These are phyloP conservation scores for Anoplopoma fimbria DNA, from an alignment of 2,113 vertebrate genomes.

Conservation along the genomic window DNA sequence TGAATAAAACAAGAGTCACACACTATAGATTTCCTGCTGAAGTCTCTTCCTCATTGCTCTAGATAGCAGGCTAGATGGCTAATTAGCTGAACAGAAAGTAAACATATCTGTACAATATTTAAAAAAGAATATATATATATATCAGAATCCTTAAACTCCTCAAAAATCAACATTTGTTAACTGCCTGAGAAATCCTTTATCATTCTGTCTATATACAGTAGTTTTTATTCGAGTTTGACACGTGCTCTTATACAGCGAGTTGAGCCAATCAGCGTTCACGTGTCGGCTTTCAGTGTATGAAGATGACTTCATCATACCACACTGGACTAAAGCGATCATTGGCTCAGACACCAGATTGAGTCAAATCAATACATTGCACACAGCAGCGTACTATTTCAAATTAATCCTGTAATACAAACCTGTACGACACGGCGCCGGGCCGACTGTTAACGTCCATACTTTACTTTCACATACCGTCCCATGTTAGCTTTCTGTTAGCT, in stretches of 20 bases:
- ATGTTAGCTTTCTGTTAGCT: conserved; percentile 5
- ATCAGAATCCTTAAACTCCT: neutral
- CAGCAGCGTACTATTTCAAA: neutral
- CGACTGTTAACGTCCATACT: neutral
- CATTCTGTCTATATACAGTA: neutral
- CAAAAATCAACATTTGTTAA: too few species aligned
- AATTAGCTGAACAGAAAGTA: neutral
- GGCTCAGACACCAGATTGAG: neutral
- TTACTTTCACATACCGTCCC: neutral
- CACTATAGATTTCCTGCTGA: neutral
- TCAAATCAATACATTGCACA: neutral
- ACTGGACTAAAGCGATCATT: neutral
- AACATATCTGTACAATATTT: neutral
- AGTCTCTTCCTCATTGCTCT: too few species aligned
- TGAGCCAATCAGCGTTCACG: neutral
- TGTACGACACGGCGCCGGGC: neutral
- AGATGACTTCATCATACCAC: neutral
- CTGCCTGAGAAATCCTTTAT: neutral
- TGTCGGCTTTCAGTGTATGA: neutral
- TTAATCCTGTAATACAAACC: neutral
- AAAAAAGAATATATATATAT: neutral
- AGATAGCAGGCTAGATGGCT: neutral
- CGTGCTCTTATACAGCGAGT: neutral
- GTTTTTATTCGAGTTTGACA: neutral
- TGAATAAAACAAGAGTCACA: neutral